phyloP scores from a whole-genome alignment of 2,888 invertebrate genomes.

The Epistrophella euchroma region DNA sequence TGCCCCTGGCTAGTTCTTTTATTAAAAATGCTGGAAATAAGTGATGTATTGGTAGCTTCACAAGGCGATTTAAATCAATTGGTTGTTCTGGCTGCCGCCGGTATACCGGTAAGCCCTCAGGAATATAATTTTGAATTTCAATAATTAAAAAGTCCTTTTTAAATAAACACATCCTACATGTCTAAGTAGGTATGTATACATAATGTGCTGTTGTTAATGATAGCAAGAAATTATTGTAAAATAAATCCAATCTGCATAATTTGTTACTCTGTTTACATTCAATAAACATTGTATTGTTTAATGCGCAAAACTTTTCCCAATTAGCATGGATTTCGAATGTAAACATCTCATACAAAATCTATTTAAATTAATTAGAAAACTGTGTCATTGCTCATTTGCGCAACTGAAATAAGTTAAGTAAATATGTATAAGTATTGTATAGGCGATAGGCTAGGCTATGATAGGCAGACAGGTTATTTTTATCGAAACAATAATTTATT shows the following conservation, averaged over 20 bases:
- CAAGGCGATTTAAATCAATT: not conserved
- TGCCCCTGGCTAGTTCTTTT: constrained; percentile 26
- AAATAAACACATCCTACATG: not conserved
- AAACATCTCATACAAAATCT: constrained; percentile 59
- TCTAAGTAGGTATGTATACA: not conserved
- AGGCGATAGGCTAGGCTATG: too few relatives aligned
- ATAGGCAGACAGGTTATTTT: not conserved
- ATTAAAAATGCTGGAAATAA: constrained; percentile 25
- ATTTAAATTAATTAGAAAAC: constrained; percentile 68
- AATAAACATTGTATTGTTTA: constrained; percentile 59
- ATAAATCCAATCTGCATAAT: constrained; percentile 37
- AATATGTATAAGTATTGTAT: too few relatives aligned
- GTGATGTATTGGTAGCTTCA: not conserved
- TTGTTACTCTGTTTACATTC: constrained; percentile 45
- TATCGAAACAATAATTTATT: not conserved
- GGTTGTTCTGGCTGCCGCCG: not conserved
- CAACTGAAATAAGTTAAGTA: constrained; percentile 40
- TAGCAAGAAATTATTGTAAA: constrained; percentile 38
- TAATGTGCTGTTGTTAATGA: constrained; percentile 5
- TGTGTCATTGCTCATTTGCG: constrained; percentile 49
- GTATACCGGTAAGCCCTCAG: not conserved
- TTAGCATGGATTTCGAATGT: constrained; percentile 54
- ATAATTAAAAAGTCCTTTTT: not conserved
- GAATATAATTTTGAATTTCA: constrained; percentile 14
- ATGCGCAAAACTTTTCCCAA: constrained; percentile 52